Percentiles rank a stretch among this genome's conserved stretches.
phyloP scores from a whole-genome alignment of 2,888 invertebrate genomes.

The Nowickia ferox region DNA sequence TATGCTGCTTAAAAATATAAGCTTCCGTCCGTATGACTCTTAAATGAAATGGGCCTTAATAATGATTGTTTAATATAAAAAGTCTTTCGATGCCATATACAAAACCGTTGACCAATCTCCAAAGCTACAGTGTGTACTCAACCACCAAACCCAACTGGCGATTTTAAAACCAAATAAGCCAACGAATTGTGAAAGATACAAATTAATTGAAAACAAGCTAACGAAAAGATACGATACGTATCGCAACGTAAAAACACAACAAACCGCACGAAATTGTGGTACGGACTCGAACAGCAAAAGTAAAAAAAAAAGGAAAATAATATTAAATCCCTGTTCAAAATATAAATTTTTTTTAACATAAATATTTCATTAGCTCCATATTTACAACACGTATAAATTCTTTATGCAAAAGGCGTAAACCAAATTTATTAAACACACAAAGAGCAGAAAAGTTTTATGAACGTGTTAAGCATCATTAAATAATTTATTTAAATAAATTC shows the following conservation, averaged over 20 bases:
- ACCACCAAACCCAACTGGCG: constrained; percentile 53
- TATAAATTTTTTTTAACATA: not conserved
- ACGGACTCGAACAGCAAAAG: not conserved
- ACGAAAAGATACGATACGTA: constrained; percentile 5
- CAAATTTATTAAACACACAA: constrained; percentile 20
- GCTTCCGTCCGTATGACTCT: constrained; percentile 32
- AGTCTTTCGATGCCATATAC: constrained; percentile 2
- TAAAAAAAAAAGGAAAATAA: not conserved
- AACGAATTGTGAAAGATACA: not conserved
- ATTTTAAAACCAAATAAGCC: constrained; percentile 1
- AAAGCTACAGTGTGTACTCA: constrained; percentile 49
- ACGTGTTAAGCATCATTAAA: constrained; percentile 61
- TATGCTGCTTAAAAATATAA: constrained; percentile 19
- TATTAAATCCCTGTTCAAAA: constrained; percentile 35
- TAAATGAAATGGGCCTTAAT: constrained; percentile 10
- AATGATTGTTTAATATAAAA: constrained; percentile 7
- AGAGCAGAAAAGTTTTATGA: constrained; percentile 35
- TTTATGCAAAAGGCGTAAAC: constrained; percentile 56
- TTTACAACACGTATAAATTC: constrained; percentile 19
- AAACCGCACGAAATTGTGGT: constrained; percentile 15
- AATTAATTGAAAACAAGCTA: constrained; percentile 26
- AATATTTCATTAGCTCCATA: constrained; percentile 21
- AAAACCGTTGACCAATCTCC: constrained; percentile 36
- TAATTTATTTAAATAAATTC: constrained; percentile 47
- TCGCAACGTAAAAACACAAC: not conserved